Evolutionary conservation across 2,888 invertebrate species (phyloP), one percentile per base, ranked within the genome.

Genomic region (Euclidia mi): DNA sequence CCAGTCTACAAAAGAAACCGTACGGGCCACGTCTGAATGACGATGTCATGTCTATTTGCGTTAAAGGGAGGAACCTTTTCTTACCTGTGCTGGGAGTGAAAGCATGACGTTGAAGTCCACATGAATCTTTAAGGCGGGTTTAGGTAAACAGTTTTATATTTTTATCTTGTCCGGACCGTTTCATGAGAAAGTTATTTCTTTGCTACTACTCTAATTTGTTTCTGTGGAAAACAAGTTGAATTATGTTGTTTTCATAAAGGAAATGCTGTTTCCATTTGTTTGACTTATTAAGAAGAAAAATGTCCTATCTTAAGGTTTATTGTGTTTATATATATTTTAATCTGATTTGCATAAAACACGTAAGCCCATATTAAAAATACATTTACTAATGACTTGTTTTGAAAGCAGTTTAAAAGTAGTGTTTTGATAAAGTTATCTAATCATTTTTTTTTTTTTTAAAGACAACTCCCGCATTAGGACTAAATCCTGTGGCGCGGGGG

Each of bases 41-140:
- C 88, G 87, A 88, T 86, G 89, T 88, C 90, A 88, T 90, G 92
- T 92, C 90, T 92, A 92, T 93, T 92, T 91, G 88, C 86, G 86
- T 89, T 86, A 84, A 88, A 87, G 88, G 84, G 82, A 84, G 55
- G 81, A 78, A 76, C 78, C 79, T 81, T 86, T 88, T 87, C 84
- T 87, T 89, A 89, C 83, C 84, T 88, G 70, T 84, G 78, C 68
- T 70, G 79, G 69, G 77, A 76, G 71, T 82, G 79, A 85, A 87
- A 87, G 80, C 81, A 82, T 82, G 84, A 86, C 85, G 81, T 83
- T 84, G 80, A 85, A 81, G 81, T 80, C 65, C 70, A 79, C 85
- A 85, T 88, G 84, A 87, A 88, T 89, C 74, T 86, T 85, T 88
- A 83, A 86, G 79, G 74, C 76, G 79, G 82, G 78, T 82, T 79